Conservation (phyloP, 2,797 vertebrate genomes). For the Discoglossus pictus region DNA sequence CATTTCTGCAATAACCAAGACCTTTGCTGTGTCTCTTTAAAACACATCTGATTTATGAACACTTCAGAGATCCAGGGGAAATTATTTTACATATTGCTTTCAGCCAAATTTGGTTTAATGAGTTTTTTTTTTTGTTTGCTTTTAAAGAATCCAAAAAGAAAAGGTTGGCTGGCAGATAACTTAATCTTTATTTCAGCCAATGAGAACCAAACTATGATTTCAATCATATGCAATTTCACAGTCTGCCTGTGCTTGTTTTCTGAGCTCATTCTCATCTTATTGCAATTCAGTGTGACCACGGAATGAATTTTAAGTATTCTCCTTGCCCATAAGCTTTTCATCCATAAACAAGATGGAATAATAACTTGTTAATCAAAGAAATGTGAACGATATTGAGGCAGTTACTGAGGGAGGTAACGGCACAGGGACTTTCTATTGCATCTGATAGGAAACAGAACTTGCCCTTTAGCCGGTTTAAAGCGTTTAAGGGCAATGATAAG, state of each 20-base stretch:
- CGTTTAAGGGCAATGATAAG: too few relatives aligned
- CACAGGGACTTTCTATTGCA: too few relatives aligned
- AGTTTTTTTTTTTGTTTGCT: too few relatives aligned
- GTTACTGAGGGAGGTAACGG: not conserved
- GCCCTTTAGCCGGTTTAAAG: too few relatives aligned
- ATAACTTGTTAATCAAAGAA: conserved; percentile 58
- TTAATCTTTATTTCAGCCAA: conserved; percentile 60
- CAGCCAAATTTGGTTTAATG: too few relatives aligned
- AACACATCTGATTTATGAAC: too few relatives aligned
- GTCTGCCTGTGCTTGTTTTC: conserved; percentile 70
- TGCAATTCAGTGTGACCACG: conserved; percentile 70
- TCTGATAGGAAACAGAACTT: too few relatives aligned
- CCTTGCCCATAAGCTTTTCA: conserved; percentile 66
- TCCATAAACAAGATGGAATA: conserved; percentile 65
- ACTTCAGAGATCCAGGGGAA: too few relatives aligned
- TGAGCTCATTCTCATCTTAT: conserved; percentile 64
- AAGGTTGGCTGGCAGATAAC: conserved; percentile 50
- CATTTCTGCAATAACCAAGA: too few relatives aligned
- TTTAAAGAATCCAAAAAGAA: conserved; percentile 28
- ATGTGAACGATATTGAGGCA: conserved; percentile 38
- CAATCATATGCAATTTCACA: conserved; percentile 71
- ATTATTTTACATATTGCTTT: too few relatives aligned
- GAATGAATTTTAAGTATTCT: conserved; percentile 76
- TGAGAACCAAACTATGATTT: conserved; percentile 60
- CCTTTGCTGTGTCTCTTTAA: too few relatives aligned